A percentile compares a stretch with the other conserved stretches of the same genome.
Conservation (phyloP, 2,888 invertebrate species). For the Plagodis pulveraria region DNA sequence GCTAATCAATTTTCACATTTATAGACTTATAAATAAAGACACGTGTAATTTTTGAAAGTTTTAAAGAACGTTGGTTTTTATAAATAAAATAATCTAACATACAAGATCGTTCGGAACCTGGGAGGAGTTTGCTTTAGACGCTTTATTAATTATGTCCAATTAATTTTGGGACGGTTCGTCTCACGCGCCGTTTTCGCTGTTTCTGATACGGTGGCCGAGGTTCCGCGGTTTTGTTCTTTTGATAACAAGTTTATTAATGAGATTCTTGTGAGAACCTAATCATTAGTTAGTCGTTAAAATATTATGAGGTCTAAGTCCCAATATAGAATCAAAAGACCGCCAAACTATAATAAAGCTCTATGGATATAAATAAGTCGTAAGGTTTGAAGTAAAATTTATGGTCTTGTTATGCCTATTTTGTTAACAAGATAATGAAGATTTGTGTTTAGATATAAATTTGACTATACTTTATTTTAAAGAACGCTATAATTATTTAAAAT, state of each 20-base stretch:
- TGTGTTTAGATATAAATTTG: too few species aligned
- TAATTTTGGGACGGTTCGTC: conserved; percentile 75
- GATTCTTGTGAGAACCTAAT: conserved; percentile 28
- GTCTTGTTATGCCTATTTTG: not conserved
- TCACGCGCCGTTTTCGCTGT: conserved; percentile 60
- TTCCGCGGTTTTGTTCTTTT: conserved; percentile 28
- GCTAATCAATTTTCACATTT: conserved; percentile 44
- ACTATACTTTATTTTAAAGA: too few species aligned
- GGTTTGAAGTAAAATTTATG: not conserved
- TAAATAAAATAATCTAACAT: conserved; percentile 74
- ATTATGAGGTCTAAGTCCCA: conserved; percentile 18
- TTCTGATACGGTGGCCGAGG: conserved; percentile 61
- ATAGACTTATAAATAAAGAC: conserved; percentile 23
- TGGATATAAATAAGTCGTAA: conserved; percentile 7
- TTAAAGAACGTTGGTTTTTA: conserved; percentile 44
- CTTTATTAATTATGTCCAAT: conserved; percentile 84
- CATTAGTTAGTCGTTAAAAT: conserved; percentile 23
- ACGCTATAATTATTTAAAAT: too few species aligned
- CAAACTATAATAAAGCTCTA: not conserved
- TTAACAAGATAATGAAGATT: conserved; percentile 2
- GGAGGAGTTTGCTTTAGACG: conserved; percentile 78
- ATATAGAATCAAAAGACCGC: conserved; percentile 18
- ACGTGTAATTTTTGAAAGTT: conserved; percentile 11
- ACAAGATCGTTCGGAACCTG: conserved; percentile 71
- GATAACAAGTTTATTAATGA: conserved; percentile 37